Percentiles rank a stretch among this genome's conserved stretches.
Evolutionary conservation across 2,113 vertebrate genomes (phyloP).

Genomic region (Phodopus roborovskii): DNA sequence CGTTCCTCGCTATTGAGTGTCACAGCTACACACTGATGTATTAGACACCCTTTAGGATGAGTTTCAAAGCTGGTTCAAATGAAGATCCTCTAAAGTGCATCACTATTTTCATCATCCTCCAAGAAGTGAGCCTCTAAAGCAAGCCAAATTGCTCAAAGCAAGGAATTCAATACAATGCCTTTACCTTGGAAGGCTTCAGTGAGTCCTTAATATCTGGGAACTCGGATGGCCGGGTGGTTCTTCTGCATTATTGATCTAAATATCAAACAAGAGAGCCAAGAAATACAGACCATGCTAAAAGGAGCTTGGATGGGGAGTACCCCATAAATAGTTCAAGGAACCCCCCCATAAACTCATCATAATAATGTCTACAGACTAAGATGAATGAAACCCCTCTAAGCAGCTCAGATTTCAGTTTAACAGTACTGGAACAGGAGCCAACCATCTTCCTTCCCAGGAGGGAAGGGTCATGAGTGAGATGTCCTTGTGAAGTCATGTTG

Average conservation of each 20-base stretch:
- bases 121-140: neutral
- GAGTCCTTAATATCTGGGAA: neutral
- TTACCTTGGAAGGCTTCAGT: neutral
- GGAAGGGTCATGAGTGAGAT: neutral
- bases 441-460: neutral
- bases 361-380: neutral
- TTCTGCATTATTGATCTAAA: slow-evolving; percentile 46
- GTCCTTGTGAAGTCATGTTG: neutral
- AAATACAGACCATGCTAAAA: neutral
- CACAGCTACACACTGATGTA: neutral
- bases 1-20: neutral
- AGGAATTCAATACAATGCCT: neutral
- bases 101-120: neutral
- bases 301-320: neutral
- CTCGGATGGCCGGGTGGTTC: neutral
- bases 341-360: accelerated
- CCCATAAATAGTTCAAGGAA: neutral
- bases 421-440: neutral
- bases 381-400: neutral
- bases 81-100: neutral
- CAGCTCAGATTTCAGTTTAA: neutral
- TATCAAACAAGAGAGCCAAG: neutral
- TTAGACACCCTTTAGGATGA: neutral
- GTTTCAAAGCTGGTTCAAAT: neutral
- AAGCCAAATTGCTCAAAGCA: neutral